Evolutionary conservation across 1,140 invertebrate genomes (phyloP).

Genomic region (roundworm (Caenorhabditis elegans)): WBcel235 BX284605.5:20292001-20292500

Average conservation of each 20-base stretch:
- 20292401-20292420: neutral
- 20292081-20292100: neutral
- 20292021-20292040: neutral
- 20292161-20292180: neutral
- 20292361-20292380: neutral
- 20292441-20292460: neutral
- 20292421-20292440: neutral
- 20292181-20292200: neutral
- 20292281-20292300: neutral
- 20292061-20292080: neutral
- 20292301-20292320: neutral
- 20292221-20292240: neutral
- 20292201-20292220: neutral
- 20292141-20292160: neutral
- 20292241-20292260: neutral
- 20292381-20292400: neutral
- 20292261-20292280: neutral
- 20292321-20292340: neutral
- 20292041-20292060: neutral
- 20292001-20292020: neutral
- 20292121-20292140: neutral
- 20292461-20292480: neutral
- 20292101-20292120: neutral
- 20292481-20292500: neutral
- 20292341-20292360: neutral